phyloP scores from a whole-genome alignment of 2,888 invertebrate species.

The Plebejus melissa region DNA sequence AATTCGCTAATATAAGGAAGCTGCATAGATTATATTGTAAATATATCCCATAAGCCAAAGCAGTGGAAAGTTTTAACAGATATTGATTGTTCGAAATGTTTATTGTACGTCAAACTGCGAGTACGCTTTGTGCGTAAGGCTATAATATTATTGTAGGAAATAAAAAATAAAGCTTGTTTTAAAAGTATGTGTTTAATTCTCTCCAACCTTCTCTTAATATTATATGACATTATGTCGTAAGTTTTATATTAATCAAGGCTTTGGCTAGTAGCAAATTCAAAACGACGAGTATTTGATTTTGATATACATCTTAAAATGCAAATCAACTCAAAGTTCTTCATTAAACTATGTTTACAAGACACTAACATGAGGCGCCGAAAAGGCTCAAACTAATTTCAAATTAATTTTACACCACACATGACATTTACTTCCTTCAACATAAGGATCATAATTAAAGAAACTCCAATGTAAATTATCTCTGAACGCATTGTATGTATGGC shows the following conservation, averaged over 20 bases:
- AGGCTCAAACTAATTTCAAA: slow-evolving; percentile 55
- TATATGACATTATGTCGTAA: neutral
- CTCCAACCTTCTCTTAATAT: neutral
- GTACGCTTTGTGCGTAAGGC: slow-evolving; percentile 51
- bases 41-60: slow-evolving; percentile 66
- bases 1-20: slow-evolving; percentile 65
- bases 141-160: slow-evolving; percentile 59
- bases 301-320: no score
- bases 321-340: neutral
- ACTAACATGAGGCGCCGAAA: slow-evolving; percentile 64
- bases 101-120: slow-evolving; percentile 49
- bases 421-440: neutral
- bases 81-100: slow-evolving; percentile 55
- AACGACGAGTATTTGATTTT: neutral
- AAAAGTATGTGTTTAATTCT: slow-evolving; percentile 42
- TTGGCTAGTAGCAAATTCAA: neutral
- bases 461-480: neutral
- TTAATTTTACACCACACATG: neutral
- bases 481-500: slow-evolving; percentile 51
- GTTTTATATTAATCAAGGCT: neutral
- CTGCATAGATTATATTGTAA: slow-evolving; percentile 69
- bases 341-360: slow-evolving; percentile 64
- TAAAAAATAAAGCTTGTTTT: slow-evolving; percentile 76
- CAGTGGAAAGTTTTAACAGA: slow-evolving; percentile 60
- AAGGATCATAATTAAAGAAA: neutral